Evolutionary conservation across 2,797 vertebrate genomes (phyloP).

Genomic region (Tympanoctomys barrerae): DNA sequence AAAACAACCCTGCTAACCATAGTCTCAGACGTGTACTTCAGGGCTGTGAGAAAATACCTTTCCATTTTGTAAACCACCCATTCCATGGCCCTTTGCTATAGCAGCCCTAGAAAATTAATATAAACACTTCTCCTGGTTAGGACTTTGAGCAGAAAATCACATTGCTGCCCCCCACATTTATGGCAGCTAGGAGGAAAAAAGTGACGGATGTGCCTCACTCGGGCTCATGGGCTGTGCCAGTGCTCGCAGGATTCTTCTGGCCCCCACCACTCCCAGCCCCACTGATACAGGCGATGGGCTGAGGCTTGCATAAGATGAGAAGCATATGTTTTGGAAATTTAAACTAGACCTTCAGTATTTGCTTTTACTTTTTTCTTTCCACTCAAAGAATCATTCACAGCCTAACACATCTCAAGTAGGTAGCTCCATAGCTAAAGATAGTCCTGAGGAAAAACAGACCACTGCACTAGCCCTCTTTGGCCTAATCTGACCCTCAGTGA

Average conservation of each 20-base stretch:
- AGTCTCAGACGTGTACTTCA: background rate
- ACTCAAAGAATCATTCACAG: conserved; percentile 3
- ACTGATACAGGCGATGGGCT: too few relatives aligned
- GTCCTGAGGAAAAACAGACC: background rate
- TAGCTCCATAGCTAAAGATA: background rate
- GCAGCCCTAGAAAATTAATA: background rate
- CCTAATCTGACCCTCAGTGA: background rate
- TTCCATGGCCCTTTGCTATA: background rate
- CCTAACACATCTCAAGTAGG: background rate
- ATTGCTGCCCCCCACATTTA: background rate
- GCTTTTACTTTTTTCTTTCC: conserved; percentile 27
- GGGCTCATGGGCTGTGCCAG: accelerated
- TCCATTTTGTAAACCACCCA: background rate
- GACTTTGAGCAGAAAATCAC: background rate
- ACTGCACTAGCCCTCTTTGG: background rate
- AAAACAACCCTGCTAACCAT: background rate
- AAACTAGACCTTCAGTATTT: background rate
- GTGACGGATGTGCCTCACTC: too few relatives aligned
- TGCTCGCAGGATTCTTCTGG: accelerated
- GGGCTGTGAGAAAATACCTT: background rate
- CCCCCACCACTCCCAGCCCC: background rate
- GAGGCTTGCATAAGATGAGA: background rate
- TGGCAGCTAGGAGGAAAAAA: background rate
- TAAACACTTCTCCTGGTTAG: background rate
- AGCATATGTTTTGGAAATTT: background rate